Percentiles rank a stretch among this genome's conserved stretches.
Evolutionary conservation across 2,797 vertebrate genomes (phyloP).

Genomic region (Anguilla anguilla): DNA sequence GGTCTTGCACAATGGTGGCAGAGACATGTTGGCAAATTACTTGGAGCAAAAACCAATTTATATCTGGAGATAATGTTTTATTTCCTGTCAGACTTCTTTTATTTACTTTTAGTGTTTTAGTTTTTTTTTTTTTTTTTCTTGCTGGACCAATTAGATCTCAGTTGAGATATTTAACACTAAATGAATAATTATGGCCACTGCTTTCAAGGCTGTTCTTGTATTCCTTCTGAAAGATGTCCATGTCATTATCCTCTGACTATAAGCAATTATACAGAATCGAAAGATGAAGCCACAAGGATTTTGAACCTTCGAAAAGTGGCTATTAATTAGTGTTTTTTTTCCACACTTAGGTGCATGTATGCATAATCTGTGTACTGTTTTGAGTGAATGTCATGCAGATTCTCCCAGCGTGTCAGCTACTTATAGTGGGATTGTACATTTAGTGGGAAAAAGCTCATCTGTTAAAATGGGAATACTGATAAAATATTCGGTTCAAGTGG

Average conservation of each 20-base stretch:
- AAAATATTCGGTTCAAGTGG: background rate
- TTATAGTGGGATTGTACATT: background rate
- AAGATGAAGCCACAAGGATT: background rate
- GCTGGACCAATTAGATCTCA: background rate
- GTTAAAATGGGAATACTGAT: background rate
- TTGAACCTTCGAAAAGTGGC: background rate
- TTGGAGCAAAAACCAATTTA: background rate
- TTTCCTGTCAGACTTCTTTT: background rate
- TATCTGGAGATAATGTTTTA: background rate
- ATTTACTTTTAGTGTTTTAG: background rate
- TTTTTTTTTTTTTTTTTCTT: background rate
- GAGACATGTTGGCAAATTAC: background rate
- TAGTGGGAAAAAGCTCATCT: background rate
- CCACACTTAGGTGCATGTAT: background rate
- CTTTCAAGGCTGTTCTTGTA: background rate
- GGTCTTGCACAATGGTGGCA: background rate
- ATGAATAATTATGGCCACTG: background rate
- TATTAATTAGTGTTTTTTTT: background rate
- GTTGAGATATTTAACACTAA: background rate
- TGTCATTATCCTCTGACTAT: background rate
- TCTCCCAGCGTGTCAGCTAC: background rate
- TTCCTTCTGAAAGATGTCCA: background rate
- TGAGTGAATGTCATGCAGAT: background rate
- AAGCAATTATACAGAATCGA: background rate
- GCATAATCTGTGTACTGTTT: background rate